phyloP scores from a whole-genome alignment of 1,140 invertebrate genomes.

The Drosophila serrata region DNA sequence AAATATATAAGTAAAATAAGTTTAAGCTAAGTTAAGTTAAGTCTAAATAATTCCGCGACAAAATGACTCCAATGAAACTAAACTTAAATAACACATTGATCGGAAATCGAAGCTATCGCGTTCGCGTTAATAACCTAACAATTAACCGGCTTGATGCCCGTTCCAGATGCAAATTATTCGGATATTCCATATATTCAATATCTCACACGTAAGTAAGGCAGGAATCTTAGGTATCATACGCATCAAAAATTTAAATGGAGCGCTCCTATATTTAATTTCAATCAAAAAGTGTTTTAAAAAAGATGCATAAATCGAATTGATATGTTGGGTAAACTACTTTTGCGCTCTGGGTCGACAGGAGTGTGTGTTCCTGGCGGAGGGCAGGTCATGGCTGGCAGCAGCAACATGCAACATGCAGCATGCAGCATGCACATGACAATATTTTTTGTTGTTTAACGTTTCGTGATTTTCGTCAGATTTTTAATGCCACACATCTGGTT shows the following conservation, averaged over 20 bases:
- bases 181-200: slow-evolving; percentile 89
- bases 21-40: background rate
- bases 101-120: slow-evolving; percentile 27
- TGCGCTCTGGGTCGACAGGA: slow-evolving; percentile 34
- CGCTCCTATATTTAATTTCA: slow-evolving; percentile 63
- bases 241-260: slow-evolving; percentile 14
- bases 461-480: slow-evolving; percentile 83
- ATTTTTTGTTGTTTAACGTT: slow-evolving; percentile 83
- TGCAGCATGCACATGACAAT: slow-evolving; percentile 74
- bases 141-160: slow-evolving; percentile 66
- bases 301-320: slow-evolving; percentile 76
- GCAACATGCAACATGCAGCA: slow-evolving; percentile 20
- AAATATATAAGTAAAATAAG: background rate
- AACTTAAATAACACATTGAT: slow-evolving; percentile 21
- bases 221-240: slow-evolving; percentile 16
- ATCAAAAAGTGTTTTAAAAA: slow-evolving; percentile 29
- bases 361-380: slow-evolving; percentile 7
- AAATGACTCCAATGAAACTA: background rate
- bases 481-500: slow-evolving; percentile 68
- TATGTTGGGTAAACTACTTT: slow-evolving; percentile 81
- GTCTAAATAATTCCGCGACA: background rate
- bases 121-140: slow-evolving; percentile 16
- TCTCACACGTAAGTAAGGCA: slow-evolving; percentile 88
- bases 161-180: slow-evolving; percentile 89
- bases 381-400: slow-evolving; percentile 27